Evolutionary conservation across 2,888 invertebrate species (phyloP).

Genomic region (Megalurothrips usitatus): DNA sequence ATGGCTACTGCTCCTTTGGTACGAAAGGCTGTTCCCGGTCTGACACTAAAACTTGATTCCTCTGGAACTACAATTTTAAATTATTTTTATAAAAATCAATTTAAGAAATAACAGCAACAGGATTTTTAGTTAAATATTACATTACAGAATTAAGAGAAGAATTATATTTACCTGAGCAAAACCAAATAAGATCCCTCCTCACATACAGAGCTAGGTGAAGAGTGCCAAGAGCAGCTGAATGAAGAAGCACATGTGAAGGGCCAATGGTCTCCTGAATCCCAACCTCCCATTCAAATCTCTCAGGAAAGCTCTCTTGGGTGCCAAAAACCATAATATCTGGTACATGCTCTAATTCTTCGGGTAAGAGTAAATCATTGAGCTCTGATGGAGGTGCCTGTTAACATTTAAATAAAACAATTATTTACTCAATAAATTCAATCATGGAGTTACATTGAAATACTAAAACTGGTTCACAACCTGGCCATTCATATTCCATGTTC

Average conservation of each 20-base stretch:
- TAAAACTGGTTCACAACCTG: conserved; percentile 58
- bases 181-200: conserved; percentile 91
- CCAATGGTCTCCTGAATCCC: conserved; percentile 89
- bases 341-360: conserved; percentile 75
- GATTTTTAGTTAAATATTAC: neutral
- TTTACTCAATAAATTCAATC: neutral
- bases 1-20: conserved; percentile 95
- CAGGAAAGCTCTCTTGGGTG: conserved; percentile 88
- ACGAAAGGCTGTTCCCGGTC: conserved; percentile 83
- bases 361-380: conserved; percentile 85
- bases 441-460: neutral
- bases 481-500: conserved; percentile 93
- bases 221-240: conserved; percentile 78
- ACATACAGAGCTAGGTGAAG: conserved; percentile 84
- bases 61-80: conserved; percentile 59
- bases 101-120: neutral
- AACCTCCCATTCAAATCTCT: conserved; percentile 83
- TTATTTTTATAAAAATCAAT: conserved; percentile 25
- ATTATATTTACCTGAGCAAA: conserved; percentile 63
- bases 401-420: conserved; percentile 32
- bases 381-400: conserved; percentile 56
- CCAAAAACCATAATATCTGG: conserved; percentile 90
- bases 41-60: conserved; percentile 78
- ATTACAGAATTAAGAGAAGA: neutral
- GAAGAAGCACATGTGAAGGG: conserved; percentile 85